Percentiles rank a stretch among this genome's conserved stretches.
phyloP scores from a whole-genome alignment of 2,113 vertebrate genomes.

The Alosa alosa region DNA sequence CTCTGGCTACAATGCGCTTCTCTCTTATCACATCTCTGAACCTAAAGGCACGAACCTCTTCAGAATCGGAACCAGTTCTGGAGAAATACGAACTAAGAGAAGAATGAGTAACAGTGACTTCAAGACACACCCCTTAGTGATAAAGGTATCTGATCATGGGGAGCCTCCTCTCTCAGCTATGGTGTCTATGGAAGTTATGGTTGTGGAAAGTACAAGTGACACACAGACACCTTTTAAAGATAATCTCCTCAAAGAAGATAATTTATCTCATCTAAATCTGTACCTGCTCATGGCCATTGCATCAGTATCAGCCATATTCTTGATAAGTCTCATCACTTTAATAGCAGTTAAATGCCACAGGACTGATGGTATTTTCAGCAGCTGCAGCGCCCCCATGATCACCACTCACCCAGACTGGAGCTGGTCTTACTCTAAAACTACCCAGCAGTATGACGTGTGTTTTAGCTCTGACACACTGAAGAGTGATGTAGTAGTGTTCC shows the following conservation, averaged over 20 bases:
- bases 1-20: constrained; percentile 54
- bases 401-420: constrained; percentile 45
- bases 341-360: constrained; percentile 45
- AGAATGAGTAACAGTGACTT: constrained; percentile 48
- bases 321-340: constrained; percentile 35
- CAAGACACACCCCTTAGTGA: constrained; percentile 59
- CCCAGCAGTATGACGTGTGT: constrained; percentile 48
- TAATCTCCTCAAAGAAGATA: too few relatives aligned
- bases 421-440: constrained; percentile 54
- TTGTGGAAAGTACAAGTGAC: too few relatives aligned
- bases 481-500: constrained; percentile 49
- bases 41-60: constrained; percentile 52
- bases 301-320: constrained; percentile 70
- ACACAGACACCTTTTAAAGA: too few relatives aligned
- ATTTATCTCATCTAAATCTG: constrained; percentile 68
- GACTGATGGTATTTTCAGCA: constrained; percentile 40
- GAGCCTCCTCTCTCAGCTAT: too few relatives aligned
- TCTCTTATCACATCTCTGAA: constrained; percentile 52
- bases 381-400: constrained; percentile 38
- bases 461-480: constrained; percentile 54
- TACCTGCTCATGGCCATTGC: constrained; percentile 69
- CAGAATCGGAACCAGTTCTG: constrained; percentile 51
- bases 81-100: constrained; percentile 51
- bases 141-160: too few relatives aligned
- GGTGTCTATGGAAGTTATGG: too few relatives aligned